Base-by-base conservation (phyloP, 2,888 invertebrate species). In the Drosophila parthenogenetica region DNA sequence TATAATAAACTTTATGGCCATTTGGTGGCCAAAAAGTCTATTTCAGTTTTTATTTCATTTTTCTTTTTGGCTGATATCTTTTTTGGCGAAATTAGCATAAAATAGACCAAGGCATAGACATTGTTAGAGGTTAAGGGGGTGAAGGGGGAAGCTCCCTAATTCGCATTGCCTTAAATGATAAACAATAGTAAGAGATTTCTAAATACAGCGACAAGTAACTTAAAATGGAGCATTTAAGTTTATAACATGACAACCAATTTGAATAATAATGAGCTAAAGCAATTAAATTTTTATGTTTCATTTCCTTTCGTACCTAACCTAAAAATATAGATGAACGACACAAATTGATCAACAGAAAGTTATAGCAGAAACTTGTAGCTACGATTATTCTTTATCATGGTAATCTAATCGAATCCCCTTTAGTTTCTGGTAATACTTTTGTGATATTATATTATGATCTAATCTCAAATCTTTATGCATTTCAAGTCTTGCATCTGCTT, bases 1-100 rank as follows among this genome's bases (percentile, higher is more conserved):
- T 83, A 80, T 76, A 67, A 85, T 86, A 80, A 86, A 83, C 88
- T 83, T 88, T 80, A 83, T 88, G 84, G 68, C 50, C 78, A 73
- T 83, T 83, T 88, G 86, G 87, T 63, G 87, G 64, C 77, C 71
- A 43, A 85, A 81, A 82, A 62, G 51, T 76, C 55, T 76, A 19
- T 61, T 54, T 50, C 35, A 45, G 32, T 43, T 32, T 40, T 14
- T 13, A 7, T 32, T 14, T 48, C 13, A 32, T 48, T n/a, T 49
- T 16, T 45, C 11, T 42, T 50, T 46, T 42, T 51, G 43, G 22
- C 39, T 62, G 16, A 40, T 69, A 32, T 66, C 16, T 25, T 43
- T 35, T 63, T 60, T 77, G 54, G 62, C 58, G 35, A 62, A 61
- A 60, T 46, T 49, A 62, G 10, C 63, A 49, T 50, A 14, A 61